These are phyloP conservation scores for Caenorhabditis sp. DNA, from an alignment of 2,888 invertebrate genomes.

Conservation along the genomic window DNA sequence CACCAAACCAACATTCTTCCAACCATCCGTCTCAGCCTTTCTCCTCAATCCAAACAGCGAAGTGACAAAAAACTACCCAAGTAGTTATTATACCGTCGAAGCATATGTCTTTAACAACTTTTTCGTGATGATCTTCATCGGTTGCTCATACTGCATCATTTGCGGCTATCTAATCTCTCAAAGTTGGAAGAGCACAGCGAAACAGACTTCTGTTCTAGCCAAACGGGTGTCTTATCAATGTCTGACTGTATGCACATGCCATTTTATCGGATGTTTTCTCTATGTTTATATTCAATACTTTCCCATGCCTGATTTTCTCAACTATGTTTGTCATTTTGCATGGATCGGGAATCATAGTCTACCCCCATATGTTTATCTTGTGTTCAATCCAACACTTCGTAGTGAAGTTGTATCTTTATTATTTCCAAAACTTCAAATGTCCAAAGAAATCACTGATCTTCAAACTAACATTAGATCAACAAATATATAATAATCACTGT, in stretches of 20 bases:
- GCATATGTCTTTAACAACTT: slow-evolving; percentile 44
- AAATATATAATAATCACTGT: too few species aligned
- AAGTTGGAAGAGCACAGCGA: slow-evolving; percentile 11
- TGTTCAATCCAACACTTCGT: slow-evolving; percentile 35
- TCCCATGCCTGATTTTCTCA: slow-evolving; percentile 30
- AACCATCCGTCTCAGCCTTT: slow-evolving; percentile 31
- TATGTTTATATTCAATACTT: slow-evolving; percentile 47
- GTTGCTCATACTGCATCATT: slow-evolving; percentile 25
- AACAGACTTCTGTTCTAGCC: slow-evolving; percentile 17
- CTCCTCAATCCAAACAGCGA: slow-evolving; percentile 40
- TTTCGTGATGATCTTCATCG: slow-evolving; percentile 38
- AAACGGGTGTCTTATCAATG: slow-evolving; percentile 33
- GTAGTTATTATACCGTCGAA: slow-evolving; percentile 33
- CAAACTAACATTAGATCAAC: background rate
- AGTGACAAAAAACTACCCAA: slow-evolving; percentile 23
- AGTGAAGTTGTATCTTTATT: slow-evolving; percentile 11
- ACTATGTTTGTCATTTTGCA: slow-evolving; percentile 35
- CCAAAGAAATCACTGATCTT: background rate
- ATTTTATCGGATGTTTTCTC: slow-evolving; percentile 41
- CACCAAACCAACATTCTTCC: slow-evolving; percentile 43
- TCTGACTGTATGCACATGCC: slow-evolving; percentile 35
- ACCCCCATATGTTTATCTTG: slow-evolving; percentile 31
- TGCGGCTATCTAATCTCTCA: slow-evolving; percentile 23
- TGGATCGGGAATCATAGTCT: slow-evolving; percentile 51
- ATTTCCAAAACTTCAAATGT: background rate